Evolutionary conservation across 2,113 vertebrate genomes (phyloP), one percentile per base, ranked within the genome.

Genomic region (Brachyhypopomus occidentalis): DNA sequence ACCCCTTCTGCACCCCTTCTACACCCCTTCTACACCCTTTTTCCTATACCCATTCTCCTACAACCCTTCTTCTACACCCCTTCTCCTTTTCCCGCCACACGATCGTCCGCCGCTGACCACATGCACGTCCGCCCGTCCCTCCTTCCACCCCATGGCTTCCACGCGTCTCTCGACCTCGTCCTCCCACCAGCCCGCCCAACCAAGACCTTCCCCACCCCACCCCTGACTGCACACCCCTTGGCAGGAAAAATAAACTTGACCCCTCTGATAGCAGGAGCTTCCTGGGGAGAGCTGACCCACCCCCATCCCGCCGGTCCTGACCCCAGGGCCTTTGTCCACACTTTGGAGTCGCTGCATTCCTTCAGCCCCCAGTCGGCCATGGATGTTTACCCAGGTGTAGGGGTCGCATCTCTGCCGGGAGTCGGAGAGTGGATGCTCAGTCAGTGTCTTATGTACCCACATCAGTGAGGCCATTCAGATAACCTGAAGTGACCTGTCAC

Each of bases 191-290:
- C 41, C 41, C 41, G 9, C 41, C 41, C 9, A 41, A 30, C 34
- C 20, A 1, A 56, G 34, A 9, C 27, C 41, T 7, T 9, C 71
- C 74, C 52, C 70, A 56, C 38, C n/a, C 38, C 60, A 23, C 71
- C 73, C 56, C 79, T 75, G 75, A 22, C 75, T 75, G 79, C 63
- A 71, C 79, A 81, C 85, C 76, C 60, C 60, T 81, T 72, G 60
- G 79, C 80, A 89, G 88, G 86, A 91, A 91, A 93, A 93, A 92
- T 92, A 93, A 92, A 92, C 92, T 93, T 93, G 91, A 92, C 91
- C 90, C 77, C 56, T 75, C 63, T 74, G 78, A 74, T 83, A 80
- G 64, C 72, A 83, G 82, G 78, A 84, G 64, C 69, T 83, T 91
- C 90, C 89, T 86, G 84, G 80, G 22, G 84, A 89, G 84, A 85